Evolutionary conservation across 1,140 invertebrate genomes (phyloP), one percentile per base, ranked within the genome.

Genomic region (Hormaphis cornu): DNA sequence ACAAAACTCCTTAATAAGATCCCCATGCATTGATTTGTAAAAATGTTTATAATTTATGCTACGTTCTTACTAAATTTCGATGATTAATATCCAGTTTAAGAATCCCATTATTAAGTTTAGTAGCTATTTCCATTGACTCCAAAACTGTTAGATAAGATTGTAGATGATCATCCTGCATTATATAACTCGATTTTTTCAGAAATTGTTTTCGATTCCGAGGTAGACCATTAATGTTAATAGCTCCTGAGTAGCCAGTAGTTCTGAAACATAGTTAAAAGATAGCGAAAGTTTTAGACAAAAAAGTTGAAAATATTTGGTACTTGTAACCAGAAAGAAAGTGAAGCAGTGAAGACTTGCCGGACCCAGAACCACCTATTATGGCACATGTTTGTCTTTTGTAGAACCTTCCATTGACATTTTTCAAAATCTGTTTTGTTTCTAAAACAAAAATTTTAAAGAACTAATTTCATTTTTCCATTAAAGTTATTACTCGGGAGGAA

Each of bases 331-430:
- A 90, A 72, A 93, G 79, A 73, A 93, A 90, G 75, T 94, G 92
- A 87, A 93, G 90, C 0, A 94, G 82, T 0, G 93, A 94, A 72
- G 89, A 92, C 78, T 97, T 97, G 1, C 93, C 94, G 1, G 92
- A 91, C 1, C 93, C 93, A 1, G 91, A 94, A 37, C 92, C 92
- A 42, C 93, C 93, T 5, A 53, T 53, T 18, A 30, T 30, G 8
- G 52, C 26, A 0, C 52, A 53, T 20, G 24, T 16, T 52, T 52
- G 52, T 14, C 28, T 30, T 1, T 30, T n/a, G 14, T 33, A 18
- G n/a, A 30, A 53, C 30, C 16, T 20, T n/a, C 52, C 48, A 14
- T 24, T 52, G 14, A 52, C 48, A 16, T 22, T 22, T 52, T 16
- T 52, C n/a, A 52, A 26, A 52, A 52, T 52, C 4, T 12, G 20